phyloP scores from a whole-genome alignment of 1,140 invertebrate genomes.

The Penaeus japonicus region DNA sequence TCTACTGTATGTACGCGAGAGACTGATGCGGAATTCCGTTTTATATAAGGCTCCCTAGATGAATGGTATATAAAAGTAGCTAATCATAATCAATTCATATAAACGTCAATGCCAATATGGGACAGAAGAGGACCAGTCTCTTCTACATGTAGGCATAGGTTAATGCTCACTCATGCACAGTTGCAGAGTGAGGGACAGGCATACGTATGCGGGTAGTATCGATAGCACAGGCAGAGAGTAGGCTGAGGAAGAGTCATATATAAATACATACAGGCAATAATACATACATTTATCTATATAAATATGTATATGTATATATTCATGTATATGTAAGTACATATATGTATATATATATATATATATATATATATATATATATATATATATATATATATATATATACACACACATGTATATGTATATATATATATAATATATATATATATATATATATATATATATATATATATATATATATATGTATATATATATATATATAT shows the following conservation, averaged over 20 bases:
- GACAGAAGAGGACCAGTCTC: too few species aligned
- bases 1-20: too few species aligned
- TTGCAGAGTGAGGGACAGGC: background rate
- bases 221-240: too few species aligned
- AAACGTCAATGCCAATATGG: too few species aligned
- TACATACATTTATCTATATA: too few species aligned
- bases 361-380: background rate
- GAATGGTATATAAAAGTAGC: too few species aligned
- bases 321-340: background rate
- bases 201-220: too few species aligned
- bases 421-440: background rate
- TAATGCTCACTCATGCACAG: background rate
- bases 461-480: background rate
- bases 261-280: too few species aligned
- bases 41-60: too few species aligned
- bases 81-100: too few species aligned
- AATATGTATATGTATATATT: background rate
- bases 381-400: conserved; percentile 6
- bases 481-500: background rate
- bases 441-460: conserved; percentile 2
- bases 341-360: background rate
- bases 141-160: background rate
- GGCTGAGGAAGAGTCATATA: too few species aligned
- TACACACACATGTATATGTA: background rate
- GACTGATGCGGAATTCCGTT: too few species aligned